phyloP scores from a whole-genome alignment of 2,888 invertebrate genomes.

The Alloscopus bannaensis region DNA sequence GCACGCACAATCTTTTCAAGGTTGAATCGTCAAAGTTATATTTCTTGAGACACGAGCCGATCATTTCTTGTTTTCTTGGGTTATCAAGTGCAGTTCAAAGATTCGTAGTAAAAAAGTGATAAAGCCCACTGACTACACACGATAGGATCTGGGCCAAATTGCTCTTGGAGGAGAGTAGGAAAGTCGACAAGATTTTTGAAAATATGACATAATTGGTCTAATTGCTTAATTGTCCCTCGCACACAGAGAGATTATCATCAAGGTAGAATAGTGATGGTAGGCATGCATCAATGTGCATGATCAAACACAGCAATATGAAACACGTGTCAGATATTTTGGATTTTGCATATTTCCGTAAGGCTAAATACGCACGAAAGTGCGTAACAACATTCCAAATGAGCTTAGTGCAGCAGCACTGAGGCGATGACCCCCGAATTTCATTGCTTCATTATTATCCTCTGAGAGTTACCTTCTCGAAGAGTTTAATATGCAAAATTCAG shows the following conservation, averaged over 20 bases:
- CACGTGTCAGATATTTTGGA: too few species aligned
- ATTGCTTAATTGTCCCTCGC: conserved; percentile 41
- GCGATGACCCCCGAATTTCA: conserved; percentile 23
- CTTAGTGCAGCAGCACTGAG: background rate
- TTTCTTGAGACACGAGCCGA: too few species aligned
- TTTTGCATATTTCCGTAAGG: too few species aligned
- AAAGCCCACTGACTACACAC: background rate
- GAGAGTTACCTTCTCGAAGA: background rate
- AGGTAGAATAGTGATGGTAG: too few species aligned
- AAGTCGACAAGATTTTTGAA: conserved; percentile 32
- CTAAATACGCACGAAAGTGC: too few species aligned
- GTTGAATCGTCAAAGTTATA: too few species aligned
- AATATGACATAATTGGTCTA: conserved; percentile 35
- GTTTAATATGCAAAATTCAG: background rate
- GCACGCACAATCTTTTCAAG: too few species aligned
- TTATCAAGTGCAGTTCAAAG: conserved; percentile 43
- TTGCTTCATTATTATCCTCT: background rate
- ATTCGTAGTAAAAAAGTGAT: background rate
- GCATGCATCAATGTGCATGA: too few species aligned
- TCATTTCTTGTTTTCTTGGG: too few species aligned
- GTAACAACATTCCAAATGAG: too few species aligned
- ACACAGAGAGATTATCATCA: background rate
- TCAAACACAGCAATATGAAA: too few species aligned
- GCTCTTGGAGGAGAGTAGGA: conserved; percentile 36
- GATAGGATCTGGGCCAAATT: conserved; percentile 52